phyloP scores from a whole-genome alignment of 2,797 vertebrate species.

The Chelidonichthys spinosus region DNA sequence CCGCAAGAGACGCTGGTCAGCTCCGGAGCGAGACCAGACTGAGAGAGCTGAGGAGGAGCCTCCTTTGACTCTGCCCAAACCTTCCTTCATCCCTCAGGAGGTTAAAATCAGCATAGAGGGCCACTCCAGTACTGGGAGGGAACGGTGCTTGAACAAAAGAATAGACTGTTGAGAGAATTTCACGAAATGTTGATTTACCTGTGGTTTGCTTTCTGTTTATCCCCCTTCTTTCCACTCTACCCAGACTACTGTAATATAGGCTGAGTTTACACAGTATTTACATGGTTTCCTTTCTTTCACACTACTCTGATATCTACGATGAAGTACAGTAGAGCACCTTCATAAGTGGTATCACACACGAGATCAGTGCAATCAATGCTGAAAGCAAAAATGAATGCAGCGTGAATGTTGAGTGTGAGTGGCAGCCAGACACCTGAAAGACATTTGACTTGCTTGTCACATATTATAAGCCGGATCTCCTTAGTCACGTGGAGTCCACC shows the following conservation, averaged over 20 bases:
- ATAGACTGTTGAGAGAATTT: constrained; percentile 69
- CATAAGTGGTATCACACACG: constrained; percentile 76
- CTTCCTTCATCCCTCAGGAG: constrained; percentile 98
- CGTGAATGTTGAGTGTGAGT: constrained; percentile 70
- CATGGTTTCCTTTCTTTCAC: constrained; percentile 87
- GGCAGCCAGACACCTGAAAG: constrained; percentile 46
- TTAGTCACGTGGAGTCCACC: constrained; percentile 45
- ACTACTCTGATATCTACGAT: constrained; percentile 85
- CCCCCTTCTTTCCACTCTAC: constrained; percentile 78
- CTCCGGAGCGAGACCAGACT: constrained; percentile 94
- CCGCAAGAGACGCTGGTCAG: constrained; percentile 99
- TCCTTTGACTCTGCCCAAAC: constrained; percentile 94
- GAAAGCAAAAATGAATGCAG: constrained; percentile 76
- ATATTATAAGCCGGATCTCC: constrained; percentile 50
- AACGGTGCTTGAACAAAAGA: constrained; percentile 76
- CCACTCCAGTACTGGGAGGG: constrained; percentile 94
- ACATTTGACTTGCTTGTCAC: constrained; percentile 43
- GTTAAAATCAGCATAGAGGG: constrained; percentile 99
- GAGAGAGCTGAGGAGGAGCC: constrained; percentile 93
- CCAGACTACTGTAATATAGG: constrained; percentile 97
- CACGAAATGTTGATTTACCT: constrained; percentile 73
- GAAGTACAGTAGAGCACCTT: constrained; percentile 81
- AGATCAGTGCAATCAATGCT: constrained; percentile 82
- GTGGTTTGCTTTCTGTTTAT: constrained; percentile 78
- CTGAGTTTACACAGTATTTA: constrained; percentile 93